Evolutionary conservation across 2,113 vertebrate species (phyloP), one percentile per base, ranked within the genome.

Genomic region (Myotis lucifugus): DNA sequence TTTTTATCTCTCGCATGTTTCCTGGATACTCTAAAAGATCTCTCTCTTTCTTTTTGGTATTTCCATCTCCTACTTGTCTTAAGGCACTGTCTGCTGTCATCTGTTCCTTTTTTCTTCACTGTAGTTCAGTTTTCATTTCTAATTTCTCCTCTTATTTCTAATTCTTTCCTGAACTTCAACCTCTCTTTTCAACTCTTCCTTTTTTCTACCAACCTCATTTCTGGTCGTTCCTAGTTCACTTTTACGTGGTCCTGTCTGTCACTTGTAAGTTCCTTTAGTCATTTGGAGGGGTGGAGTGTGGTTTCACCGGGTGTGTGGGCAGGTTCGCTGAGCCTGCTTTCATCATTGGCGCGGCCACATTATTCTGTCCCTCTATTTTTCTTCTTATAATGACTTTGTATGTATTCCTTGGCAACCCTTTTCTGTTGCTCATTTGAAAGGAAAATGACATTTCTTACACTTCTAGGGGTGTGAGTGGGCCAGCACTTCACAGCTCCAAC

Each of bases 41-140:
- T 59, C 54, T 64, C 5, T 54, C 7, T 64, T 46, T 78, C 70
- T 67, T 84, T 34, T 46, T 69, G 1, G 19, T 74, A 59, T 73
- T 78, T 88, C 46, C 25, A 67, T 34, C 25, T 94, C 54, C 46
- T 85, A 1, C 17, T n/a, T 88, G 18, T 91, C 32, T 56, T 72
- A 73, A 29, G 42, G 5, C 6, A 25, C 23, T 17, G 17, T 11
- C 32, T 25, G 10, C 11, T 73, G 46, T 61, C 85, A 73, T 67
- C 73, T 64, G 8, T 48, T 8, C 59, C 21, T 15, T 15, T 52
- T 42, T 6, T 66, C 42, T 54, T 78, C 27, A 73, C 78, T 96
- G 50, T 69, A 86, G 34, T 59, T 94, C 42, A 34, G 50, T 82
- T 90, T 93, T 86, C 15, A 34, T 92, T 74, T 76, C 29, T 34